A percentile compares a stretch with the other conserved stretches of the same genome.
Conservation (phyloP, 1,140 invertebrate species). For the Trachelipus rathkii region DNA sequence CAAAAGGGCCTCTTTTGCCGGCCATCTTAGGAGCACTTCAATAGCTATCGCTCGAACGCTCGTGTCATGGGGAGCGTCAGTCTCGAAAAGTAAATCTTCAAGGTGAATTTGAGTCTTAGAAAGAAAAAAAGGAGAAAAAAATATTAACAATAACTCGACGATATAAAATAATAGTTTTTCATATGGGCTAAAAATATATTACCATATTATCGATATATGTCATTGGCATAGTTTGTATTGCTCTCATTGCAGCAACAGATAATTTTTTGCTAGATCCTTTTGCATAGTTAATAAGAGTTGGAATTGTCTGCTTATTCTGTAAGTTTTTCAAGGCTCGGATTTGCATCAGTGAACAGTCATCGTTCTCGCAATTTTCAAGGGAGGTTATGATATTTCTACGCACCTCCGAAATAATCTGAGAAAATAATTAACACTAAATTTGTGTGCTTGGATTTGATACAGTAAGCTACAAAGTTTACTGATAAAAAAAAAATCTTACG, state of each 20-base stretch:
- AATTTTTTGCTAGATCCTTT: slow-evolving; percentile 54
- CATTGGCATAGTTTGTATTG: slow-evolving; percentile 58
- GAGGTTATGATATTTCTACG: slow-evolving; percentile 54
- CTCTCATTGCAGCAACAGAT: slow-evolving; percentile 63
- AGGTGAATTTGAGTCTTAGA: slow-evolving; percentile 1
- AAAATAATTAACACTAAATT: slow-evolving; percentile 23
- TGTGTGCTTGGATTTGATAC: not conserved
- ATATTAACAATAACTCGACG: no score
- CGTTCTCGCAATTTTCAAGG: slow-evolving; percentile 56
- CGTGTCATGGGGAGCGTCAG: slow-evolving; percentile 62
- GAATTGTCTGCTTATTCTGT: slow-evolving; percentile 57
- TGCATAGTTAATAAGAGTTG: slow-evolving; percentile 57
- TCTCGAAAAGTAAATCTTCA: slow-evolving; percentile 60
- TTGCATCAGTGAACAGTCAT: slow-evolving; percentile 59
- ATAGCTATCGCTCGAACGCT: slow-evolving; percentile 66
- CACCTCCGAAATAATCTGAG: slow-evolving; percentile 53
- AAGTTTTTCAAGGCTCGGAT: slow-evolving; percentile 66
- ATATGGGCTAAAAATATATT: slow-evolving; percentile 2
- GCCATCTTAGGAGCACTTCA: slow-evolving; percentile 64
- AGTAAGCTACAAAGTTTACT: not conserved
- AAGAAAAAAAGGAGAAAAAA: no score
- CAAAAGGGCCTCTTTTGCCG: slow-evolving; percentile 56
- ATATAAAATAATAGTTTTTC: no score
- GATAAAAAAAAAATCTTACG: not conserved
- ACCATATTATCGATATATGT: slow-evolving; percentile 52